These are phyloP conservation scores for Pangasius macronema DNA, from an alignment of 2,797 vertebrate genomes.

Conservation along the genomic window DNA sequence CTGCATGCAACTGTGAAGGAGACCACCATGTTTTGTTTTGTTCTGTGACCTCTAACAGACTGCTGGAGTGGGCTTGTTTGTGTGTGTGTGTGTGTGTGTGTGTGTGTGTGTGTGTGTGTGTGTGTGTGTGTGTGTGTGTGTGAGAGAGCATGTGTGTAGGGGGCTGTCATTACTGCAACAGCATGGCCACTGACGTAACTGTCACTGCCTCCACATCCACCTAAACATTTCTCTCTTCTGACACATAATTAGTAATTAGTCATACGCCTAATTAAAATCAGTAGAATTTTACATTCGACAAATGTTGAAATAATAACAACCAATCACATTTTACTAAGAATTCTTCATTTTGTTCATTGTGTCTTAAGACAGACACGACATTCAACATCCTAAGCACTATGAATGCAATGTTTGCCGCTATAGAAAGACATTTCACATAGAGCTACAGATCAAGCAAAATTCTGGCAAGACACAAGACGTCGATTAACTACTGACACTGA, in stretches of 20 bases:
- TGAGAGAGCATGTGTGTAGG: slow-evolving; percentile 9
- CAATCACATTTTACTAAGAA: neutral
- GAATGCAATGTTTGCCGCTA: neutral
- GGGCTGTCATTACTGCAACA: slow-evolving; percentile 57
- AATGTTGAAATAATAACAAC: slow-evolving; percentile 21
- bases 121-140: neutral
- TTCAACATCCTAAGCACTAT: neutral
- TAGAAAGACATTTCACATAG: neutral
- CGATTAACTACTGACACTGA: neutral
- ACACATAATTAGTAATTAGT: slow-evolving; percentile 33
- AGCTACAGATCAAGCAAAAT: neutral
- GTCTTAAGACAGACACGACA: neutral
- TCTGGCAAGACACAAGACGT: neutral
- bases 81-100: slow-evolving; percentile 21
- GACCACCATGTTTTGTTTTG: slow-evolving; percentile 30
- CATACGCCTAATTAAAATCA: slow-evolving; percentile 25
- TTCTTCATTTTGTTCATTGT: neutral
- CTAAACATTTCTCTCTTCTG: slow-evolving; percentile 19
- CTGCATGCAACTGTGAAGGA: slow-evolving; percentile 43
- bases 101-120: slow-evolving; percentile 20
- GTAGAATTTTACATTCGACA: neutral
- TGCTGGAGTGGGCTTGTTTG: slow-evolving; percentile 32
- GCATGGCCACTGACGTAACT: slow-evolving; percentile 51
- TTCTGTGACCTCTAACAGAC: slow-evolving; percentile 53
- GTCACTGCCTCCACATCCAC: slow-evolving; percentile 46